Evolutionary conservation across 2,113 vertebrate species (phyloP), one percentile per base, ranked within the genome.

Genomic region (Myxocyprinus asiaticus): DNA sequence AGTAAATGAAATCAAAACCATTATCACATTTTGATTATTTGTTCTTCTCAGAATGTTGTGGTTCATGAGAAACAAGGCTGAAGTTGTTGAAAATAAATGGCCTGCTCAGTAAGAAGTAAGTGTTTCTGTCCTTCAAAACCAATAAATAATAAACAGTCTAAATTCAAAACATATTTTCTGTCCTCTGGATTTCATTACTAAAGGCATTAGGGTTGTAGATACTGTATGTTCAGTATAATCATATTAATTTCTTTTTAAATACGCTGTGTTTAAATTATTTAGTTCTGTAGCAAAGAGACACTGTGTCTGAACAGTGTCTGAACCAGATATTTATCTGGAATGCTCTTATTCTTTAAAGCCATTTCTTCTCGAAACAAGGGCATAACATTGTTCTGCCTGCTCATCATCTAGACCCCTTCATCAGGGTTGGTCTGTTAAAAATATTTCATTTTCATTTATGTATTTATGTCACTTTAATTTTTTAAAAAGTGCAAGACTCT

Each of bases 101-200:
- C 81, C 88, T 85, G 73, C 42, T 47, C 85, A 88, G 86, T 87
- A 88, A 78, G 15, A 67, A 88, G 85, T n/a, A 67, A 88, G 85
- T n/a, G 74, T 85, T 84, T 89, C 90, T 86, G 88, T 84, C 79
- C 85, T 61, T 43, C 33, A 66, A 85, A 90, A 85, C 84, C 81
- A 68, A 70, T 66, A 85, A 66, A 87, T 82, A 87, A 88, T 78
- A 86, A 80, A 75, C 56, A n/a, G 70, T 71, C 78, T 47, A 66
- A 84, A 83, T 86, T 69, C 71, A 81, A 88, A 87, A 81, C 77
- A 79, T 89, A 81, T 84, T 83, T 82, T 70, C 61, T 77, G 67
- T 80, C 22, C 59, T 88, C 86, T 91, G 90, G 87, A 82, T 89
- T 89, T 90, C 80, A 90, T 91, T 90, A 83, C 80, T 4, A 45